Percentiles rank a stretch among this genome's conserved stretches.
phyloP scores from a whole-genome alignment of 2,888 invertebrate species.

The Monopis laevigella region DNA sequence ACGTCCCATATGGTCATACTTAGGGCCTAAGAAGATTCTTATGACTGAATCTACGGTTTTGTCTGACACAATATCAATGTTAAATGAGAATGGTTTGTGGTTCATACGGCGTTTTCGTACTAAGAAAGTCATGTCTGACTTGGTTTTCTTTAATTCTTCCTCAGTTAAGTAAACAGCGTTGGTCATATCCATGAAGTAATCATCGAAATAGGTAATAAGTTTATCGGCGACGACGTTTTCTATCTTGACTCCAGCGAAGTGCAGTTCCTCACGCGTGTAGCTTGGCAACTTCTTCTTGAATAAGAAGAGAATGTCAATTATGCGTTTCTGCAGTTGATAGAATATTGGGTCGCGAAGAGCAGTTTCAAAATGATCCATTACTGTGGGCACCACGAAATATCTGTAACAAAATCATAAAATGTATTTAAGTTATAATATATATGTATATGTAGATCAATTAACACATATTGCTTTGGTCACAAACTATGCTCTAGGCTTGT shows the following conservation, averaged over 20 bases:
- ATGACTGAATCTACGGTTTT: conserved; percentile 68
- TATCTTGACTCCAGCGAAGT: conserved; percentile 72
- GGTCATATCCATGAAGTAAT: conserved; percentile 71
- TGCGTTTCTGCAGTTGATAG: conserved; percentile 73
- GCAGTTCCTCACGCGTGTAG: conserved; percentile 71
- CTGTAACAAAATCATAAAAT: too few species aligned
- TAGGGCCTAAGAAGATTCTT: conserved; percentile 75
- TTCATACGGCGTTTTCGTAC: conserved; percentile 72
- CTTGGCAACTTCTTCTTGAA: conserved; percentile 68
- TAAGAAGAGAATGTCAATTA: conserved; percentile 62
- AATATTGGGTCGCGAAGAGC: conserved; percentile 78
- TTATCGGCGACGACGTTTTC: conserved; percentile 71
- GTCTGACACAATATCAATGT: conserved; percentile 63
- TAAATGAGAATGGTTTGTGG: conserved; percentile 70
- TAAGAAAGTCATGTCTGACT: conserved; percentile 53
- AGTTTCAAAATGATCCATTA: conserved; percentile 71
- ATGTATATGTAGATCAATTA: too few species aligned
- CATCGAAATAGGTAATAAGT: conserved; percentile 75
- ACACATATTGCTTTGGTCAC: too few species aligned
- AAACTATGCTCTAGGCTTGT: too few species aligned
- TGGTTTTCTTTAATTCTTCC: conserved; percentile 53
- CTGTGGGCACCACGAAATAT: conserved; percentile 65
- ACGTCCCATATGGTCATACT: conserved; percentile 67
- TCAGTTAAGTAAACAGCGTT: conserved; percentile 63
- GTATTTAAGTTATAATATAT: too few species aligned